Evolutionary conservation across 1,140 invertebrate genomes (phyloP).

Genomic region (Mizuhopecten yessoensis): DNA sequence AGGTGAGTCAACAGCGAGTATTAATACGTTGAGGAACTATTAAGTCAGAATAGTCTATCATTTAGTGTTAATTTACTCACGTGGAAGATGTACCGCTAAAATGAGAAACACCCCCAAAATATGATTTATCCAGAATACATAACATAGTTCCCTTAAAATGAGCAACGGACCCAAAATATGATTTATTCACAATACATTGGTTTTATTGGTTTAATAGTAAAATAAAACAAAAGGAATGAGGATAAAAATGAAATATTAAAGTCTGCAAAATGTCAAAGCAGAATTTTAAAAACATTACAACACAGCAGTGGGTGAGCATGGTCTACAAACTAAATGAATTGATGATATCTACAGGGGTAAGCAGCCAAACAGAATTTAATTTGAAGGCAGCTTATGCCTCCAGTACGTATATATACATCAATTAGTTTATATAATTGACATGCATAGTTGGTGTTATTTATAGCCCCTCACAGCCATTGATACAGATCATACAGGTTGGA

Average conservation of each 20-base stretch:
- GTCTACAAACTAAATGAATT: too few relatives aligned
- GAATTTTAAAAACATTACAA: background rate
- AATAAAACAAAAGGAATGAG: background rate
- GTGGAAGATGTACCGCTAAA: conserved; percentile 8
- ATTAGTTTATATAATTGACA: background rate
- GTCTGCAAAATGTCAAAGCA: conserved; percentile 18
- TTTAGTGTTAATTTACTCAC: background rate
- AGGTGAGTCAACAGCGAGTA: conserved; percentile 6
- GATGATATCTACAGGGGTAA: background rate
- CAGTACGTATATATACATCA: too few relatives aligned
- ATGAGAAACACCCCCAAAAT: background rate
- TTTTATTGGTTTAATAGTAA: background rate
- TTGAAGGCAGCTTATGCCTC: background rate
- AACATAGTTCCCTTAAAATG: conserved; percentile 16
- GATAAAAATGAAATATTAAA: background rate
- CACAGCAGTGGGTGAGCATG: too few relatives aligned
- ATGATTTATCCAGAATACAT: too few relatives aligned
- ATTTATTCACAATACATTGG: background rate
- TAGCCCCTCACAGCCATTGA: background rate
- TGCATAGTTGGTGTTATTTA: background rate
- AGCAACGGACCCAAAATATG: background rate
- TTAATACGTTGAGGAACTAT: background rate
- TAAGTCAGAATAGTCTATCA: background rate
- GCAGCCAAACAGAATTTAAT: background rate
- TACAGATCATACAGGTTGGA: background rate